phyloP scores from a whole-genome alignment of 2,113 vertebrate species.

The Mellivora capensis region DNA sequence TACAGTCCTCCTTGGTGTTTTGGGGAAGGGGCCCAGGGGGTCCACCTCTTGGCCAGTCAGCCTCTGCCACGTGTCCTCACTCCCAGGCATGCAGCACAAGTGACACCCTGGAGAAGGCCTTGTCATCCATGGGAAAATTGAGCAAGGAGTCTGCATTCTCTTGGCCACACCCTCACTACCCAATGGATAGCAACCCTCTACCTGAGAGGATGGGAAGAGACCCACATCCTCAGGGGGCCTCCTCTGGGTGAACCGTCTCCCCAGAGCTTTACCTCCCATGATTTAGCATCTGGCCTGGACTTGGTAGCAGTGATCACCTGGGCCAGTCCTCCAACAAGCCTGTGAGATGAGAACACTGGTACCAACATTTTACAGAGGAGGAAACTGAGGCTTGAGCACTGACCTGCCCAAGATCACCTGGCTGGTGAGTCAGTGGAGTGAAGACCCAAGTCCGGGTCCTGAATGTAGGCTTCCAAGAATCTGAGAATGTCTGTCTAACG shows the following conservation, averaged over 20 bases:
- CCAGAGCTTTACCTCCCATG: accelerated
- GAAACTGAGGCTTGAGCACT: background rate
- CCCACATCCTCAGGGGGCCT: accelerated
- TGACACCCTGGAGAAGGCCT: background rate
- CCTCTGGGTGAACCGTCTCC: background rate
- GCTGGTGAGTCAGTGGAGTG: background rate
- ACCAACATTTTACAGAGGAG: background rate
- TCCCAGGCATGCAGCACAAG: accelerated
- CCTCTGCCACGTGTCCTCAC: background rate
- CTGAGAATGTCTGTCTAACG: background rate
- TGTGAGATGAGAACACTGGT: background rate
- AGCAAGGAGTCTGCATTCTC: background rate
- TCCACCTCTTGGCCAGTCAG: background rate
- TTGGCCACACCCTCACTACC: background rate
- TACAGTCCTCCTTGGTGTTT: background rate
- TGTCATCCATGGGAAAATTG: background rate
- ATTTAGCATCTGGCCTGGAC: background rate
- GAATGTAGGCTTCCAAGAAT: background rate
- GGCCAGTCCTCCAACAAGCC: background rate
- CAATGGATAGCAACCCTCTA: background rate
- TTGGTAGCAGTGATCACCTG: background rate
- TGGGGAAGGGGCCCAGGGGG: background rate
- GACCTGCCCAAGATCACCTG: background rate
- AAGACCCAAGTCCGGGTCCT: background rate
- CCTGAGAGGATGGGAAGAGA: background rate